These are phyloP conservation scores for Drepanosiphum platanoidis DNA, from an alignment of 2,888 invertebrate genomes.

Conservation along the genomic window DNA sequence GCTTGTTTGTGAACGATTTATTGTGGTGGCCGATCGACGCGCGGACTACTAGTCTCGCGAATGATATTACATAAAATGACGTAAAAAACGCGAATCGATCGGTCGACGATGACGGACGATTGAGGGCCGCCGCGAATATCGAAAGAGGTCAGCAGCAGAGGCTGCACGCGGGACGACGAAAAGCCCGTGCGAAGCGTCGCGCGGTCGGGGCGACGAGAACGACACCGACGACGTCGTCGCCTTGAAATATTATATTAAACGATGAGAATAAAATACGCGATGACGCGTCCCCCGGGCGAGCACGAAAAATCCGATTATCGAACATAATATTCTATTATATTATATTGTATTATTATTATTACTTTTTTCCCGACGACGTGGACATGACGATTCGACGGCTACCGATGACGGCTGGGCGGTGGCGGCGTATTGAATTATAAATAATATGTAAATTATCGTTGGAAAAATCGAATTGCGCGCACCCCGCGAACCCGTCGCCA, in stretches of 20 bases:
- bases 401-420: not conserved
- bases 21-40: too few relatives aligned
- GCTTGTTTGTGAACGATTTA: too few relatives aligned
- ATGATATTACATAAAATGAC: too few relatives aligned
- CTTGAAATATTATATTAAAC: not conserved
- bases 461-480: constrained; percentile 22
- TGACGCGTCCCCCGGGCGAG: not conserved
- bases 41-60: too few relatives aligned
- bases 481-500: not conserved
- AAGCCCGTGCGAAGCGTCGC: too few relatives aligned
- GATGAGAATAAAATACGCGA: not conserved
- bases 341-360: too few relatives aligned
- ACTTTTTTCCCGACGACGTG: not conserved
- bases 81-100: too few relatives aligned
- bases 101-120: too few relatives aligned
- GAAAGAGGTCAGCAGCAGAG: too few relatives aligned
- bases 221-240: not conserved
- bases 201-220: not conserved
- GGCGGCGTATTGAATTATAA: not conserved
- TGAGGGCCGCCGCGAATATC: too few relatives aligned
- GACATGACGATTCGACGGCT: not conserved
- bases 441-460: constrained; percentile 36
- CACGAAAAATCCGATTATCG: constrained; percentile 10
- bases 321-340: too few relatives aligned
- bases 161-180: too few relatives aligned